Evolutionary conservation across 1,140 invertebrate genomes (phyloP).

Genomic region (Sinella curviseta): DNA sequence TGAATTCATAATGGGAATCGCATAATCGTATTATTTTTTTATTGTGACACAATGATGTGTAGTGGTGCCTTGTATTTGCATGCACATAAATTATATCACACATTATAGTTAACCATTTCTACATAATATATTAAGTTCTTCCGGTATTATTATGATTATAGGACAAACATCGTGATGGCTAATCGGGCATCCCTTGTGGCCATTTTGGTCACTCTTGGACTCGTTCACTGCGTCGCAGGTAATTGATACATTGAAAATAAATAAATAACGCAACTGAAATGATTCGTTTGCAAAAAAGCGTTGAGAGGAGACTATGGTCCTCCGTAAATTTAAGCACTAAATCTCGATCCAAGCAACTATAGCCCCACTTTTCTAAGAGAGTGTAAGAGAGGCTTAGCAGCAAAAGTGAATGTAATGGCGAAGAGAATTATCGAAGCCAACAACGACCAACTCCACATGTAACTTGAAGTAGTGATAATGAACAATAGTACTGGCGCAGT

Average conservation of each 20-base stretch:
- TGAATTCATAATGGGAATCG: not conserved
- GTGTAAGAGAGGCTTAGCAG: too few relatives aligned
- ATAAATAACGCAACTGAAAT: not conserved
- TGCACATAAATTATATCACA: too few relatives aligned
- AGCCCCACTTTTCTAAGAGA: too few relatives aligned
- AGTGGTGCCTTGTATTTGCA: not conserved
- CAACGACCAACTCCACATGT: too few relatives aligned
- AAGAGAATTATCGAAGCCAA: too few relatives aligned
- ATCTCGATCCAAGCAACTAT: too few relatives aligned
- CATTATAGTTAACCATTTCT: not conserved
- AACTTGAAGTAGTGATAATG: too few relatives aligned
- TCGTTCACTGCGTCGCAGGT: conserved; percentile 9
- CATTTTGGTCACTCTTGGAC: conserved; percentile 11
- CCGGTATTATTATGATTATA: conserved; percentile 19
- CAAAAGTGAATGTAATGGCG: too few relatives aligned
- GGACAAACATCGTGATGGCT: not conserved
- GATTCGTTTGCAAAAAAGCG: not conserved
- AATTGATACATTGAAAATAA: not conserved
- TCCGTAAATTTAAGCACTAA: too few relatives aligned
- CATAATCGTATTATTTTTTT: not conserved
- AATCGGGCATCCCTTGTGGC: conserved; percentile 9
- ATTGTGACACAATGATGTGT: not conserved
- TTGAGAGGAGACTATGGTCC: too few relatives aligned
- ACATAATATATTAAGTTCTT: conserved; percentile 8
- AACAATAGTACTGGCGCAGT: too few relatives aligned